phyloP scores from a whole-genome alignment of 2,797 vertebrate species.

The Phrynocephalus vlangalii region DNA sequence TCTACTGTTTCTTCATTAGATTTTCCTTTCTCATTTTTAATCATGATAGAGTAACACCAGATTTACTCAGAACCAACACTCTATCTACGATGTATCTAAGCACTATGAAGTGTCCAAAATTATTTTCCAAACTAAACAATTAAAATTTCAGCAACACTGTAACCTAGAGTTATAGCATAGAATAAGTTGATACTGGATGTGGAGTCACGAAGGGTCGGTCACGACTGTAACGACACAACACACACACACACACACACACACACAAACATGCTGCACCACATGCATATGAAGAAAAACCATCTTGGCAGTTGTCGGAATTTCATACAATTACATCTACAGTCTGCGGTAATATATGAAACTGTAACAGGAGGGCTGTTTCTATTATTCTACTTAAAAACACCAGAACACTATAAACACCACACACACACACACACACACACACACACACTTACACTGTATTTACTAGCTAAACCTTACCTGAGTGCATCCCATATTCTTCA shows the following conservation, averaged over 20 bases:
- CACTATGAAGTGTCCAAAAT: background rate
- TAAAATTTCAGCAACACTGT: background rate
- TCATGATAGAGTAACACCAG: too few relatives aligned
- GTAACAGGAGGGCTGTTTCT: background rate
- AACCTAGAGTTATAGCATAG: background rate
- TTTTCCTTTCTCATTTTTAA: too few relatives aligned
- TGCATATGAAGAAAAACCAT: slow-evolving; percentile 6
- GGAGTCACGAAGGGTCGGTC: too few relatives aligned
- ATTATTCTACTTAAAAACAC: background rate
- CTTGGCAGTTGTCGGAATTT: background rate
- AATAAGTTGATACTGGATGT: background rate
- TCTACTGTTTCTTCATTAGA: too few relatives aligned
- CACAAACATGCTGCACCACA: background rate
- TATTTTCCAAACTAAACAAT: background rate
- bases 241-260: too few relatives aligned
- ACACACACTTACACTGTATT: background rate
- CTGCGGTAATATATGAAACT: background rate
- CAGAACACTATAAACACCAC: background rate
- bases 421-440: too few relatives aligned
- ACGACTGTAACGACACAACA: too few relatives aligned
- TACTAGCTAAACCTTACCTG: background rate
- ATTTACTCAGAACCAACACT: background rate
- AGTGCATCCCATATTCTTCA: background rate
- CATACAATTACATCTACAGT: background rate
- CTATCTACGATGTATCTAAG: too few relatives aligned